phyloP scores from a whole-genome alignment of 1,140 invertebrate genomes.

The Brachionus rotundiformis region DNA sequence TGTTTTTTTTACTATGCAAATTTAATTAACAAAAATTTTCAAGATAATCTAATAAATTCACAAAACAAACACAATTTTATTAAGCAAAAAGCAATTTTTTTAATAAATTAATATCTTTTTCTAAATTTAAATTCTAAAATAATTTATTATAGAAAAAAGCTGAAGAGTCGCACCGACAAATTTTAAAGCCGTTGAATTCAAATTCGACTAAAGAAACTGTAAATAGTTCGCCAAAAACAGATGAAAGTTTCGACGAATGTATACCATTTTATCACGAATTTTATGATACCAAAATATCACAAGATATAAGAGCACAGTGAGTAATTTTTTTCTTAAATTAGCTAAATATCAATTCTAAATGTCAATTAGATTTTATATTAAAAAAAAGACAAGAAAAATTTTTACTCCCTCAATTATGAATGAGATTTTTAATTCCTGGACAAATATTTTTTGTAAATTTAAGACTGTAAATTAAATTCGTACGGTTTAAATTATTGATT shows the following conservation, averaged over 20 bases:
- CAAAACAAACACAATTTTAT: too few species aligned
- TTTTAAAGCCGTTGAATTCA: conserved; percentile 39
- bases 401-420: background rate
- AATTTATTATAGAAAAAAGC: conserved; percentile 39
- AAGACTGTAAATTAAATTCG: too few species aligned
- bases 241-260: conserved; percentile 5
- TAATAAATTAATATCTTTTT: too few species aligned
- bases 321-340: background rate
- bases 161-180: conserved; percentile 28
- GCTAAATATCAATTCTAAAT: background rate
- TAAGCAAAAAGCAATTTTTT: too few species aligned
- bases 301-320: conserved; percentile 43
- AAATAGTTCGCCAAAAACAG: conserved; percentile 4
- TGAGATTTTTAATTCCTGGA: too few species aligned
- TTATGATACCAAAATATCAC: conserved; percentile 32
- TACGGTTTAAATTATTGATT: too few species aligned
- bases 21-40: too few species aligned
- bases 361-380: background rate
- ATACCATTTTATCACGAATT: conserved; percentile 48
- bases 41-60: too few species aligned
- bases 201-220: conserved; percentile 16
- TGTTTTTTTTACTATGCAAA: too few species aligned
- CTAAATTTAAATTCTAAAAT: too few species aligned
- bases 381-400: background rate
- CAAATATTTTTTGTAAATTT: too few species aligned